These are phyloP conservation scores for Pseudochirops cupreus DNA, from an alignment of 2,797 vertebrate species.

Conservation along the genomic window DNA sequence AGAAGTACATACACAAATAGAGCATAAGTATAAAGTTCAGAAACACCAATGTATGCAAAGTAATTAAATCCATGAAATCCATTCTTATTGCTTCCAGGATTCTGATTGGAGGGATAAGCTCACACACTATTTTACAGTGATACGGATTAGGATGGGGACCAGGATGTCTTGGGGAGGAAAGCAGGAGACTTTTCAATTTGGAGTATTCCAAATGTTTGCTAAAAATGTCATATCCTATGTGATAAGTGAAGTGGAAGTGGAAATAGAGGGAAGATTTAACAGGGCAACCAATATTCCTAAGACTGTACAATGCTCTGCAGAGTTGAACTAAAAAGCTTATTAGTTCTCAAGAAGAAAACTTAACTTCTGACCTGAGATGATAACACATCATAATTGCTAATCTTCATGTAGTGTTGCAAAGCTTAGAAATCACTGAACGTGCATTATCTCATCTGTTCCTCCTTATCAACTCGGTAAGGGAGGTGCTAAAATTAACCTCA, in stretches of 20 bases:
- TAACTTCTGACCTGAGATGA: not conserved
- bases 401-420: not conserved
- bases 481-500: not conserved
- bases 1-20: not conserved
- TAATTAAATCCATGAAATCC: not conserved
- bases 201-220: not conserved
- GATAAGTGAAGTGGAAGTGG: not conserved
- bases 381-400: not conserved
- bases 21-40: not conserved
- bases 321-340: not conserved
- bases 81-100: not conserved
- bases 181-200: not conserved
- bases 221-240: not conserved
- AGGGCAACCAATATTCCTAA: not conserved
- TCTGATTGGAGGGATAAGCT: not conserved
- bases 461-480: not conserved
- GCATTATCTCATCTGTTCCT: not conserved
- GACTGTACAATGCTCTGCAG: not conserved
- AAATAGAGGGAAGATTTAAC: not conserved
- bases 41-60: not conserved
- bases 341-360: not conserved
- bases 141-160: not conserved
- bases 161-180: not conserved
- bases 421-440: not conserved
- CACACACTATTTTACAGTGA: not conserved